Evolutionary conservation across 2,113 vertebrate species (phyloP), one percentile per base, ranked within the genome.

Genomic region (Psettodes erumei): DNA sequence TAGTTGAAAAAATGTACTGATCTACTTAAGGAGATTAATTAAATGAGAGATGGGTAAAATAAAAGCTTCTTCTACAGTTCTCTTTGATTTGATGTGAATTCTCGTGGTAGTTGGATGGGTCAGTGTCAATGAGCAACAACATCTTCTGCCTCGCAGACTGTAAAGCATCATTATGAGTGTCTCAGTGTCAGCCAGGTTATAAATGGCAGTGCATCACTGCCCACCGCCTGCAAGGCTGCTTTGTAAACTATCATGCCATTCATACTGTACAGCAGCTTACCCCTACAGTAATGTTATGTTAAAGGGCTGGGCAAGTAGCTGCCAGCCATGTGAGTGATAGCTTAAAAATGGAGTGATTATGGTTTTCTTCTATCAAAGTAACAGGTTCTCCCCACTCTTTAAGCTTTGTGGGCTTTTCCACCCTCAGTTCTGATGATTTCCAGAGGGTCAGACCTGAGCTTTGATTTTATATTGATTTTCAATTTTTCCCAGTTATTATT

Each of bases 281-380:
- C 19, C 6, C 0, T 48, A 21, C 16, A 38, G 54, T 45, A 72
- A 66, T 60, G 69, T n/a, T n/a, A n/a, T 28, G 15, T 28, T 18
- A 2, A 65, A 40, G 16, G 43, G 77, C 48, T 18, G 1, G 19
- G 33, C 11, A 37, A 59, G 56, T 4, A 40, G 60, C n/a, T 73
- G 54, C 38, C 8, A 59, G 13, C 48, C 55, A 62, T 43, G 71
- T 23, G 5, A 53, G 61, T 61, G 61, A 65, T 53, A 18, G 32
- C 32, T 4, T 27, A 35, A 42, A 33, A 72, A 67, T 50, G 19
- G 43, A 51, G 35, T 40, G 55, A 72, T 82, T 76, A 35, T 6
- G 6, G 4, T n/a, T 63, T 61, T 6, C 40, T 48, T 27, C 43
- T 21, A 27, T 65, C 37, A 38, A 43, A 71, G 21, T 10, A 65